Base-by-base conservation (phyloP, 2,113 vertebrate genomes). In the Candoia aspera region DNA sequence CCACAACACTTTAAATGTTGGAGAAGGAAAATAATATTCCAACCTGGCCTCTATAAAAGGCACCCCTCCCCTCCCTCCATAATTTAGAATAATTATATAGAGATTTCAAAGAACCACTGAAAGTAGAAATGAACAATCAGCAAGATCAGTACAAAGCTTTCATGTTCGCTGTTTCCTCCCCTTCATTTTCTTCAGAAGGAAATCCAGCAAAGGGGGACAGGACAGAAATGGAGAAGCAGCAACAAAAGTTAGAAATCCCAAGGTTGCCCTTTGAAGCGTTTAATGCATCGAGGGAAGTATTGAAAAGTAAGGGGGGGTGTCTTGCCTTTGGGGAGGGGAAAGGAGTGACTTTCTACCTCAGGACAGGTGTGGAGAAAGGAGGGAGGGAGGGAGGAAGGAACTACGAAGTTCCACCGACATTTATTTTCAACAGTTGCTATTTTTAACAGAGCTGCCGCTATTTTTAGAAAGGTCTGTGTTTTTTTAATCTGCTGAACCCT, bases 401-500 rank as follows among this genome's bases (percentile, higher is more conserved):
- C 96, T 83, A 57, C 92, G 94, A 95, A 92, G 90, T 94, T 96
- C 93, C 93, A 93, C 94, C 92, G 95, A 95, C 96, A 91, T 93
- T 95, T 93, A 89, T 93, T 96, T 92, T 95, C 96, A 94, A 93
- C 94, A 92, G 91, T 79, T 87, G 91, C 96, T 97, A 97, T 97
- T 97, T 97, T 97, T 97, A 97, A 96, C 93, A 84, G 19, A 0
- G 87, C 90, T 91, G 93, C 93, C 94, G 62, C 97, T 97, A 97
- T 97, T 97, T 97, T 96, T 96, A 96, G 46, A 91, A 94, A 29
- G 93, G 93, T 91, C 96, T 93, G 92, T 96, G 95, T 95, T 91
- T 97, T 97, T 96, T 95, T 96, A 49, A 96, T 95, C 94, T 90
- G 95, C 88, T 96, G 96, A 97, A 96, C 95, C 91, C 90, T 95